Evolutionary conservation across 1,140 invertebrate species (phyloP).

Genomic region (Whitmania pigra): DNA sequence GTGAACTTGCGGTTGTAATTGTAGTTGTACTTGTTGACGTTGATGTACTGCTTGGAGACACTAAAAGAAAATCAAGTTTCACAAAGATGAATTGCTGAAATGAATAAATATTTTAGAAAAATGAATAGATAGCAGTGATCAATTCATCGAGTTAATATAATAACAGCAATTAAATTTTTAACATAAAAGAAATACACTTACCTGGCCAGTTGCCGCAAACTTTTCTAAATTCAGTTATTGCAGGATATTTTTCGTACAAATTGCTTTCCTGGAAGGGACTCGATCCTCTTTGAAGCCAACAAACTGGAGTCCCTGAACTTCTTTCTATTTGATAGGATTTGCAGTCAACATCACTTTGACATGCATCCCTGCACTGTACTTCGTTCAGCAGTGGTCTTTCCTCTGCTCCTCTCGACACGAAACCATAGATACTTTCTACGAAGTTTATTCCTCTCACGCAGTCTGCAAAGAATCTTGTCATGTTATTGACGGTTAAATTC

Average conservation of each 20-base stretch:
- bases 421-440: neutral
- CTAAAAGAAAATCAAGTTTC: neutral
- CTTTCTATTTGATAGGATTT: neutral
- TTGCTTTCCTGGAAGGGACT: conserved; percentile 2
- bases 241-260: neutral
- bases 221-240: conserved; percentile 1
- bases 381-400: neutral
- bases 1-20: neutral
- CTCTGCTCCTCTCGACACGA: neutral
- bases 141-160: no score
- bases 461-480: neutral
- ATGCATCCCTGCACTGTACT: neutral
- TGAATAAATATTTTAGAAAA: no score
- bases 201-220: neutral
- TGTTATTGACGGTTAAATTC: neutral
- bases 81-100: no score
- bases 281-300: conserved; percentile 1
- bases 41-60: neutral
- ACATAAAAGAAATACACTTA: neutral
- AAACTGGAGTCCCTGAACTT: neutral
- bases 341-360: neutral
- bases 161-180: neutral
- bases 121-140: no score
- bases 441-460: neutral
- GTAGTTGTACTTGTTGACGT: neutral